Evolutionary conservation across 2,797 vertebrate genomes (phyloP), one percentile per base, ranked within the genome.

Genomic region (Adrianichthys oophorus): DNA sequence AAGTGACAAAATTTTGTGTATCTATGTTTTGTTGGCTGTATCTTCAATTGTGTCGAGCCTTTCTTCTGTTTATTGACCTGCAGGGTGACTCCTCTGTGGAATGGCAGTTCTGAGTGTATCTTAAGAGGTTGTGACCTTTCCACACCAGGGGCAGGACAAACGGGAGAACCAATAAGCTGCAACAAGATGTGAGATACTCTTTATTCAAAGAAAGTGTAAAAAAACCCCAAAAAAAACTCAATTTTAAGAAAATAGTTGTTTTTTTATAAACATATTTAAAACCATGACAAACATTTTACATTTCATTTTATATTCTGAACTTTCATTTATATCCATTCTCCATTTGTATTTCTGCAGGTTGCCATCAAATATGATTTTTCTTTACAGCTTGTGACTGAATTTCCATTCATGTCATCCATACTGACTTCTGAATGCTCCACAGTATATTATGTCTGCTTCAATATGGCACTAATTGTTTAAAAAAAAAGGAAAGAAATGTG

Each of bases 401-500:
- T 79, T 72, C 67, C 74, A 87, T 83, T 74, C 56, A 48, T 71
- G 65, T 71, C 61, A 42, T 49, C 24, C 21, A n/a, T 45, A 58
- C 62, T 57, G 52, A 70, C 72, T 76, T 68, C 64, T 62, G 29
- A 48, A 40, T 21, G 24, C 59, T 32, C 46, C 19, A 51, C 55
- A 54, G 70, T 55, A 74, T 76, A 68, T 64, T 72, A 52, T 15
- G 5, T 62, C 51, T 62, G 72, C 46, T 48, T 60, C 62, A 83
- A 82, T 83, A 72, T 84, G 80, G 80, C 83, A 84, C 59, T 70
- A 76, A 74, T 85, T 78, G 62, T 78, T 84, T 81, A 65, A 72
- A 76, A 75, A 70, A 80, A 70, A 78, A 70, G 78, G 65, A 59
- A 70, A 64, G 67, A 69, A 51, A 63, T 40, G 59, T 52, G 62